These are phyloP conservation scores for Drosophila mimetica DNA, from an alignment of 2,888 invertebrate species.

Conservation along the genomic window DNA sequence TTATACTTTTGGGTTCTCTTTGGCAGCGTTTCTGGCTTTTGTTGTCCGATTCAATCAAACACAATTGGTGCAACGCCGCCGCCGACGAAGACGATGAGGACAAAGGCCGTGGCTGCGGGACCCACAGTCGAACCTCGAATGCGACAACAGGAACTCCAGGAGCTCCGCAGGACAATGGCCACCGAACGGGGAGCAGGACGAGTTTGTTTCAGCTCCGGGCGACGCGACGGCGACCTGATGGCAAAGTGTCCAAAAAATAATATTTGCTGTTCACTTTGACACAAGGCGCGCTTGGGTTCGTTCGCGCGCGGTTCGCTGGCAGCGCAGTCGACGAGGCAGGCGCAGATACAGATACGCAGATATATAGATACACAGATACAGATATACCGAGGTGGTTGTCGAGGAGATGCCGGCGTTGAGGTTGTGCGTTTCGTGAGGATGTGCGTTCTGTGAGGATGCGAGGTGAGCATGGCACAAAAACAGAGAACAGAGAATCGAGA, in stretches of 20 bases:
- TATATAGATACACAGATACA: slow-evolving; percentile 33
- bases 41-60: slow-evolving; percentile 50
- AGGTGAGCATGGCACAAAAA: slow-evolving; percentile 58
- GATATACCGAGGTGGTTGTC: slow-evolving; percentile 45
- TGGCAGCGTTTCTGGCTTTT: slow-evolving; percentile 12
- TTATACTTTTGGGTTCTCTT: slow-evolving; percentile 8
- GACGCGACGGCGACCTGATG: slow-evolving; percentile 82
- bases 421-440: slow-evolving; percentile 11
- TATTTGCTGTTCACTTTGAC: slow-evolving; percentile 81
- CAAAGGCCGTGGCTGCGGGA: slow-evolving; percentile 41
- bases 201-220: slow-evolving; percentile 49
- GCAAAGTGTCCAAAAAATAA: slow-evolving; percentile 84
- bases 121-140: slow-evolving; percentile 50
- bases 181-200: slow-evolving; percentile 67
- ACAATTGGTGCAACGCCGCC: slow-evolving; percentile 56
- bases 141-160: slow-evolving; percentile 47
- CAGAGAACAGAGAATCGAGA: slow-evolving; percentile 30
- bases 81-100: slow-evolving; percentile 38
- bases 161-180: slow-evolving; percentile 56
- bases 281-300: slow-evolving; percentile 54
- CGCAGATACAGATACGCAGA: slow-evolving; percentile 22
- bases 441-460: slow-evolving; percentile 34
- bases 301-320: slow-evolving; percentile 37
- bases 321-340: slow-evolving; percentile 54
- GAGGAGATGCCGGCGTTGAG: slow-evolving; percentile 32